A percentile compares a stretch with the other conserved stretches of the same genome.
phyloP scores from a whole-genome alignment of 2,888 invertebrate genomes.

The Hemaris fuciformis region DNA sequence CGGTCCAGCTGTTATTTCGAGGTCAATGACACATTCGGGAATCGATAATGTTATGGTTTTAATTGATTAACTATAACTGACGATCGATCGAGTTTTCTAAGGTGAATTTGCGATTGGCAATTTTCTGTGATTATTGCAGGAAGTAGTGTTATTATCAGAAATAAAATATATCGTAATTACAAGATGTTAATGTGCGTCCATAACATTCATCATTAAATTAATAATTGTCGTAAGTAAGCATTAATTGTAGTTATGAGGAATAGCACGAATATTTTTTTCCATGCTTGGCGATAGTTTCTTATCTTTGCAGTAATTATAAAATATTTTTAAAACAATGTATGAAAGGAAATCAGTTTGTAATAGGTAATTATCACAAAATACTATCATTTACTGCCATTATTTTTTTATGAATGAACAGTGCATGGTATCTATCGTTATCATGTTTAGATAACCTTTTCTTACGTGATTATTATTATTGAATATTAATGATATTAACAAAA shows the following conservation, averaged over 20 bases:
- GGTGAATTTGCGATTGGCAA: constrained; percentile 34
- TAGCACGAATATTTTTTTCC: too few species aligned
- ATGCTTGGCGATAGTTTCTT: too few species aligned
- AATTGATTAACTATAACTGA: constrained; percentile 35
- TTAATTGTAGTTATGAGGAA: too few species aligned
- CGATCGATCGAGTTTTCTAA: constrained; percentile 24
- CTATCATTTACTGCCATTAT: neutral
- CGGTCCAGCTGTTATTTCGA: constrained; percentile 42
- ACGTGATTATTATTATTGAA: neutral
- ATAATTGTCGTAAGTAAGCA: neutral
- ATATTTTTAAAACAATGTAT: too few species aligned
- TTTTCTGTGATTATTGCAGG: constrained; percentile 23
- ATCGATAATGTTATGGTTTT: constrained; percentile 32
- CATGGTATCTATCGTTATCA: constrained; percentile 2
- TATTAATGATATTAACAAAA: neutral
- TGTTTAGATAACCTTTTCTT: constrained; percentile 10
- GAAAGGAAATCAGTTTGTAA: too few species aligned
- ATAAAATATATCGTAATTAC: neutral
- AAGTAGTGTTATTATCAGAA: constrained; percentile 13
- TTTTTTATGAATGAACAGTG: neutral
- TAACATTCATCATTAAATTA: constrained; percentile 1
- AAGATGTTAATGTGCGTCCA: neutral
- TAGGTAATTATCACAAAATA: neutral
- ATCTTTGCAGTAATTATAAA: too few species aligned
- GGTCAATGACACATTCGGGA: constrained; percentile 51